phyloP scores from a whole-genome alignment of 2,888 invertebrate species.

The Muschampia plurimacula region DNA sequence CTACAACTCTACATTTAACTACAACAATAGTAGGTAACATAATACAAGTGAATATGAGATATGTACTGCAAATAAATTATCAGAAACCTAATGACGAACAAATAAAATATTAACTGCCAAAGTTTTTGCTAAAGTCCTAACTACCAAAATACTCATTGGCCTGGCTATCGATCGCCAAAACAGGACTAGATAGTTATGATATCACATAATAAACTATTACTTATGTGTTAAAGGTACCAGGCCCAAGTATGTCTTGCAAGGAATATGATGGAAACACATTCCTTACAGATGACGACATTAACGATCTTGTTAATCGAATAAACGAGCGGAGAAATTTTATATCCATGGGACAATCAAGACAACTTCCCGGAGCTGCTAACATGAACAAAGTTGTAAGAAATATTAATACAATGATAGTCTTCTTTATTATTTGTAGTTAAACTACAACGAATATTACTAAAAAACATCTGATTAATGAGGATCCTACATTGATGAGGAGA shows the following conservation, averaged over 20 bases:
- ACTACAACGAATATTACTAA: no score
- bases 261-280: slow-evolving; percentile 59
- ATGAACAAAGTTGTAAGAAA: slow-evolving; percentile 73
- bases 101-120: no score
- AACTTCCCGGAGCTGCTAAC: slow-evolving; percentile 70
- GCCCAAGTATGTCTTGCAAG: slow-evolving; percentile 61
- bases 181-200: background rate
- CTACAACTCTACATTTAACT: no score
- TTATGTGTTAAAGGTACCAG: slow-evolving; percentile 54
- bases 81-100: no score
- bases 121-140: no score
- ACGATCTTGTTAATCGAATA: slow-evolving; percentile 62
- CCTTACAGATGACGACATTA: slow-evolving; percentile 58
- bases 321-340: slow-evolving; percentile 72
- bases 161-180: background rate
- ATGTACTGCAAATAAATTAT: no score
- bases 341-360: slow-evolving; percentile 63
- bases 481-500: no score
- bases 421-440: no score
- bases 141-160: no score
- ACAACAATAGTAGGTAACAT: no score
- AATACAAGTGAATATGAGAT: no score
- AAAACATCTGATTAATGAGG: no score
- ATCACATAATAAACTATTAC: background rate
- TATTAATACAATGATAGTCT: background rate